Conservation (phyloP, 2,113 vertebrate genomes). For the Meleagris gallopavo region DNA sequence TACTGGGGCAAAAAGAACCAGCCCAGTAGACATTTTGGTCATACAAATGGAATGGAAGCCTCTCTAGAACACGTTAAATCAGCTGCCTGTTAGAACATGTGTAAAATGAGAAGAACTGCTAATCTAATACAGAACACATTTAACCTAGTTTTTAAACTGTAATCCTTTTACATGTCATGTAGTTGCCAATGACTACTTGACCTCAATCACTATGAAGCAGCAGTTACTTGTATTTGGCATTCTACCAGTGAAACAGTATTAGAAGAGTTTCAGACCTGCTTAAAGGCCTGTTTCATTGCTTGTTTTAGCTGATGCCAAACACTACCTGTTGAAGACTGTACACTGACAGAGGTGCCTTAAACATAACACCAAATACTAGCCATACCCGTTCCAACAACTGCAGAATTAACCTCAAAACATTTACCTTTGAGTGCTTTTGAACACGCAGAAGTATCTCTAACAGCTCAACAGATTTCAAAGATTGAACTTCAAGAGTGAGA, state of each 20-base stretch:
- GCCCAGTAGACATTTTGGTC: not conserved
- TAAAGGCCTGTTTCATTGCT: not conserved
- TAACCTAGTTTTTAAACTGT: not conserved
- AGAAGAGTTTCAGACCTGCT: not conserved
- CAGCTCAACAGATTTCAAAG: slow-evolving; percentile 87
- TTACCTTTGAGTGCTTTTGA: slow-evolving; percentile 93
- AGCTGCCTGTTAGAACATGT: not conserved
- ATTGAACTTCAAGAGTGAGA: slow-evolving; percentile 90
- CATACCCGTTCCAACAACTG: not conserved
- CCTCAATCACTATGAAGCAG: not conserved
- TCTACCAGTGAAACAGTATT: rapidly evolving
- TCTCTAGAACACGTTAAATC: not conserved
- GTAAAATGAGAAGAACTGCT: too few relatives aligned
- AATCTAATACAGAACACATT: not conserved
- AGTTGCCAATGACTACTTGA: not conserved
- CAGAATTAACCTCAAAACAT: not conserved
- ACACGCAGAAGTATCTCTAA: slow-evolving; percentile 88
- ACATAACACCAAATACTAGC: rapidly evolving
- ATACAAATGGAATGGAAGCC: not conserved
- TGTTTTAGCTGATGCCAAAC: not conserved
- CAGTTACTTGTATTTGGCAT: not conserved
- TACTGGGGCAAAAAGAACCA: not conserved
- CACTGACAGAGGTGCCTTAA: not conserved
- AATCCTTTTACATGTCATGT: not conserved
- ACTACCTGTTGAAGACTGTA: not conserved